Evolutionary conservation across 2,797 vertebrate species (phyloP).

Genomic region (Pseudomugil gertrudae): DNA sequence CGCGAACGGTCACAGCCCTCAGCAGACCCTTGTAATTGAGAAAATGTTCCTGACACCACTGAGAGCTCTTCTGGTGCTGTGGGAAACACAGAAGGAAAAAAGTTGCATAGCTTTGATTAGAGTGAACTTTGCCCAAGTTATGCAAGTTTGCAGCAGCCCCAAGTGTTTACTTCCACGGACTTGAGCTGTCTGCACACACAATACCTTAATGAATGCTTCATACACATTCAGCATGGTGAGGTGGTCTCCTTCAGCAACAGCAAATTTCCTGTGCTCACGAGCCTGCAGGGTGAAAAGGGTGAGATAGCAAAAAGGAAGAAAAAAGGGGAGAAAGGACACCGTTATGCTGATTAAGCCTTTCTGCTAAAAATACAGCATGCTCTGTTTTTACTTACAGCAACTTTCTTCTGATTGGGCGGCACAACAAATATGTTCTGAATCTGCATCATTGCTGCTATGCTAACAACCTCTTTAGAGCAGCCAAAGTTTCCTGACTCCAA

Average conservation of each 20-base stretch:
- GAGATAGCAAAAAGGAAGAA: conserved; percentile 16
- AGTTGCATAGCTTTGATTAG: background rate
- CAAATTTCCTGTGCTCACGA: conserved; percentile 95
- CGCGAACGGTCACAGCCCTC: conserved; percentile 90
- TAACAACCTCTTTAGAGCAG: conserved; percentile 96
- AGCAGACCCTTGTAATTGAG: conserved; percentile 97
- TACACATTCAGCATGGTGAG: conserved; percentile 99
- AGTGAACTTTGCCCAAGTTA: conserved; percentile 14
- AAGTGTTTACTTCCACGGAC: conserved; percentile 5
- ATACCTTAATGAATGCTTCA: conserved; percentile 96
- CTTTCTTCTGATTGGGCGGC: conserved; percentile 92
- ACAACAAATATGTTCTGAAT: conserved; percentile 95
- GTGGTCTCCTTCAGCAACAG: conserved; percentile 97
- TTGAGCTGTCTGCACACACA: background rate
- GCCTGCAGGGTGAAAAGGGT: conserved; percentile 79
- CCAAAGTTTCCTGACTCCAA: conserved; percentile 96
- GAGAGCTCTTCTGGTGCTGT: conserved; percentile 96
- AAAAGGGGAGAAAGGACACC: conserved; percentile 24
- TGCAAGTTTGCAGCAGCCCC: background rate
- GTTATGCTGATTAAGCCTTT: conserved; percentile 43
- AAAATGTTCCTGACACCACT: conserved; percentile 98
- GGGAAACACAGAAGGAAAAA: background rate
- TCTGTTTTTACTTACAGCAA: conserved; percentile 85
- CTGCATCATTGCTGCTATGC: conserved; percentile 99
- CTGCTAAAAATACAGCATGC: conserved; percentile 6